Evolutionary conservation across 2,888 invertebrate genomes (phyloP).

Genomic region (Oscheius onirici): DNA sequence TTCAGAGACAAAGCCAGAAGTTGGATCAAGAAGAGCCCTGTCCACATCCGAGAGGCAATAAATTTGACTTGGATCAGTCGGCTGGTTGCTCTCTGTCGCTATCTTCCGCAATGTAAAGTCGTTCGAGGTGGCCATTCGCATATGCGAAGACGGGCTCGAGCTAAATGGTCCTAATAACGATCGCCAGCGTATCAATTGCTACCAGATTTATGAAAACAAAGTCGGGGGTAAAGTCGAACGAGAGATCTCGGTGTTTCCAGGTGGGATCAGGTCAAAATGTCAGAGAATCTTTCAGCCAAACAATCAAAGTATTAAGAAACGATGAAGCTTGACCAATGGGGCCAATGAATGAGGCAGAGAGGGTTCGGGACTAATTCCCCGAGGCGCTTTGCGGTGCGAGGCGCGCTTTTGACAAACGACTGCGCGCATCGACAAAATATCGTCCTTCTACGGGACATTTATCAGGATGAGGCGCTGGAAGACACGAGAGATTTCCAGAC

Average conservation of each 20-base stretch:
- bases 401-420: constrained; percentile 30
- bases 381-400: constrained; percentile 18
- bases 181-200: constrained; percentile 24
- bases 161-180: constrained; percentile 15
- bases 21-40: background rate
- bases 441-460: constrained; percentile 30
- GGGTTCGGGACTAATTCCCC: constrained; percentile 16
- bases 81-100: constrained; percentile 23
- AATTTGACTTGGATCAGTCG: constrained; percentile 17
- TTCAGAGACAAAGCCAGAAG: background rate
- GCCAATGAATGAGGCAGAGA: too few species aligned
- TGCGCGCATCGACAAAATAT: constrained; percentile 31
- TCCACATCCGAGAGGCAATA: background rate
- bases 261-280: too few species aligned
- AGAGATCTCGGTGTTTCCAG: too few species aligned
- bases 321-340: too few species aligned
- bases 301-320: too few species aligned
- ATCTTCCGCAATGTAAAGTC: constrained; percentile 32
- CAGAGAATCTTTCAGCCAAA: too few species aligned
- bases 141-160: constrained; percentile 20
- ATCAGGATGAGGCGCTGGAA: constrained; percentile 4
- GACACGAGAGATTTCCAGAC: background rate
- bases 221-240: background rate
- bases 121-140: constrained; percentile 32
- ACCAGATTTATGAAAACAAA: constrained; percentile 26